Evolutionary conservation across 2,888 invertebrate genomes (phyloP), one percentile per base, ranked within the genome.

Genomic region (Phengaris alcon): DNA sequence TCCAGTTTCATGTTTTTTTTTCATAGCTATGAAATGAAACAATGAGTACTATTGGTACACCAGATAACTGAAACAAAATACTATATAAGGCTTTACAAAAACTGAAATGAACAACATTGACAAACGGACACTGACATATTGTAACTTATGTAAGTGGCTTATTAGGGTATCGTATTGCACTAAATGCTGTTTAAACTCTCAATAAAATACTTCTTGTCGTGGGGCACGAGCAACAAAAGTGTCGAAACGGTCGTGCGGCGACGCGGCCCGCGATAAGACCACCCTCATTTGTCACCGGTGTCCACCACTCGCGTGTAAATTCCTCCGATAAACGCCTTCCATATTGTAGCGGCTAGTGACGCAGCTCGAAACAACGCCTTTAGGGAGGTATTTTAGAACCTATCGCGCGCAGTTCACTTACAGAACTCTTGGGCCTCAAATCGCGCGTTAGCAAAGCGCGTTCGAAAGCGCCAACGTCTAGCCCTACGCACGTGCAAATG

Each of bases 261-360:
- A 85, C 85, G 85, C 82, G 82, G 82, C 80, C 81, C 78, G 79
- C 85, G 91, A 91, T 91, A 92, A 90, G 87, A 83, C 77, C 85
- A 82, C 84, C 82, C 88, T 92, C 92, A 93, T 93, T 93, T 93
- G 93, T 93, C 93, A 92, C 90, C 84, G 83, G 83, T 82, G 85
- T 85, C 88, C 85, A 85, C 86, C 85, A 87, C 83, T 84, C 83
- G 85, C 86, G 87, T 90, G 91, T 91, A 90, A 88, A 92, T 92
- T 91, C 90, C 86, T 86, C 84, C 84, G 90, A 91, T 90, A 90
- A 89, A 90, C 86, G 84, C 86, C 85, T 82, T 85, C 82, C 82
- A 87, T 85, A 85, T 84, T 83, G 84, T 82, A 81, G 79, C 81
- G 78, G 69, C 35, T 59, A 44, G 64, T 64, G 35, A 64, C 52